Evolutionary conservation across 2,113 vertebrate species (phyloP).

Genomic region (Paramormyrops kingsleyae): DNA sequence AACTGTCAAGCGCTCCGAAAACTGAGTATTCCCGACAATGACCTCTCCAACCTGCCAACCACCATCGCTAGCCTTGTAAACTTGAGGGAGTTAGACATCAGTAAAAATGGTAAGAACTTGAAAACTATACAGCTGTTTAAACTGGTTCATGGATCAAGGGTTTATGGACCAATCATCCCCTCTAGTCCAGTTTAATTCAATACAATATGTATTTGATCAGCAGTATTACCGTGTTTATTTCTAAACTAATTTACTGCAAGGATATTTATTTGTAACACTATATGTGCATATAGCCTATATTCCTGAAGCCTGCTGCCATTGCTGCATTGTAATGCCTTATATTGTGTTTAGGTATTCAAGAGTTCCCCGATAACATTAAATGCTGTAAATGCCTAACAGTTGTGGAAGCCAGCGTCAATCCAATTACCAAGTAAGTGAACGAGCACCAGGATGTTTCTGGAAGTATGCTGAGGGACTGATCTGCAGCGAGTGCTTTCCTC

Average conservation of each 20-base stretch:
- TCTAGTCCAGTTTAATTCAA: not conserved
- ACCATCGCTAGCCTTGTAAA: slow-evolving; percentile 95
- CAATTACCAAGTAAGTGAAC: slow-evolving; percentile 93
- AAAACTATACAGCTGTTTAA: not conserved
- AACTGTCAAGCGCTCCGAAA: slow-evolving; percentile 94
- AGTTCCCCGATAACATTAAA: slow-evolving; percentile 98
- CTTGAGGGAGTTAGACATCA: slow-evolving; percentile 97
- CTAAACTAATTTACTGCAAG: not conserved
- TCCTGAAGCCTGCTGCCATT: not conserved
- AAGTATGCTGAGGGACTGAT: not conserved
- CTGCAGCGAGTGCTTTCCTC: not conserved
- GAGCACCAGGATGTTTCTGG: not conserved
- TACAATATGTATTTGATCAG: not conserved
- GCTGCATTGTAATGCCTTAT: slow-evolving; percentile 21
- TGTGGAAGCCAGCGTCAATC: slow-evolving; percentile 98
- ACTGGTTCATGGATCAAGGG: not conserved
- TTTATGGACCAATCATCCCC: not conserved
- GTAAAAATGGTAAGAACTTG: slow-evolving; percentile 87
- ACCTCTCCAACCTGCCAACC: slow-evolving; percentile 90
- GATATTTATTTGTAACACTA: not conserved
- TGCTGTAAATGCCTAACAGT: slow-evolving; percentile 98
- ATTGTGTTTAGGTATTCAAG: slow-evolving; percentile 81
- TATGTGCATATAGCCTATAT: not conserved
- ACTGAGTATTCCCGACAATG: slow-evolving; percentile 95
- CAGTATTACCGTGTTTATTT: not conserved